These are phyloP conservation scores for Forbesichthys papilliferus DNA, from an alignment of 2,113 vertebrate species.

Conservation along the genomic window DNA sequence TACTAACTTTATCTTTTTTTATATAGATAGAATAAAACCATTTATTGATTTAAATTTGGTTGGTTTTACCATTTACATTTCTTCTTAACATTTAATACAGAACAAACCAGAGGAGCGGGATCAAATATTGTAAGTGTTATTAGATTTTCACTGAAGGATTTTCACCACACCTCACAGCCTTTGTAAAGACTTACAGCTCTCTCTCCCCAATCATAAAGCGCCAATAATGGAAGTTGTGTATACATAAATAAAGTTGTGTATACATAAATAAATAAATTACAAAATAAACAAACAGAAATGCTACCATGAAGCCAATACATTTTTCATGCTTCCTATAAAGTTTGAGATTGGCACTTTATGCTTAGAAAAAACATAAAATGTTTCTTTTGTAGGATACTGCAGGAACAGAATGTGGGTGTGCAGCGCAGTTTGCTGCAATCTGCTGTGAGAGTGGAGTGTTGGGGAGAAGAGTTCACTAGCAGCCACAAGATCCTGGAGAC, in stretches of 20 bases:
- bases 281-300: too few species aligned
- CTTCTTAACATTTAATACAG: conserved; percentile 44
- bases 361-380: too few species aligned
- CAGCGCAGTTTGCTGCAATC: conserved; percentile 68
- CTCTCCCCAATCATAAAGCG: too few species aligned
- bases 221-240: too few species aligned
- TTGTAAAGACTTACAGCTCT: too few species aligned
- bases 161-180: too few species aligned
- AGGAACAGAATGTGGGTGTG: conserved; percentile 70
- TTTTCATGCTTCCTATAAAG: too few species aligned
- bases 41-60: conserved; percentile 5
- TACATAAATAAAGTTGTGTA: too few species aligned
- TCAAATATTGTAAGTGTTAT: conserved; percentile 69
- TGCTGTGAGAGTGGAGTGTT: conserved; percentile 68
- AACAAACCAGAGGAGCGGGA: conserved; percentile 57
- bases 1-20: conserved; percentile 1
- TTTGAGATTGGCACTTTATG: too few species aligned
- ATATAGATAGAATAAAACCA: not conserved
- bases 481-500: conserved; percentile 72
- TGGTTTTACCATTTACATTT: not conserved
- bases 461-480: conserved; percentile 74
- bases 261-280: too few species aligned
- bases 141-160: too few species aligned
- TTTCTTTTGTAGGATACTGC: conserved; percentile 54
- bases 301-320: too few species aligned